Evolutionary conservation across 2,113 vertebrate genomes (phyloP).

Genomic region (Amphiprion ocellaris): DNA sequence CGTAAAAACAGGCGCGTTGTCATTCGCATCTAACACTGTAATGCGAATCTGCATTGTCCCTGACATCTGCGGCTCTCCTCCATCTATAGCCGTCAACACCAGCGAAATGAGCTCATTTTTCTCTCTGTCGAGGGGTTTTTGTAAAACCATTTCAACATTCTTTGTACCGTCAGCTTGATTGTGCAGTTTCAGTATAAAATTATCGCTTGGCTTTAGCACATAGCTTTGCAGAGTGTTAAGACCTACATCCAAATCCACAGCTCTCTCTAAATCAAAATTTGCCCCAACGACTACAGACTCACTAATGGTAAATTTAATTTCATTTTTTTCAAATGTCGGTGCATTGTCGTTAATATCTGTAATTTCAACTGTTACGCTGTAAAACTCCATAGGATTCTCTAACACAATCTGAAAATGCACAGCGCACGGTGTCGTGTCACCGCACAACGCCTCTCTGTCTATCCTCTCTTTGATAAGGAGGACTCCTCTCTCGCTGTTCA

Average conservation of each 20-base stretch:
- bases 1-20: constrained; percentile 81
- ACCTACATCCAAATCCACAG: constrained; percentile 83
- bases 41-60: constrained; percentile 64
- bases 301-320: constrained; percentile 79
- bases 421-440: constrained; percentile 75
- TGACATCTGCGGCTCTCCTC: constrained; percentile 61
- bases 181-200: constrained; percentile 76
- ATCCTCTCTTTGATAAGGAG: constrained; percentile 83
- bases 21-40: constrained; percentile 52
- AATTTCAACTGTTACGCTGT: constrained; percentile 76
- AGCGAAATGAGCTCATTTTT: constrained; percentile 36
- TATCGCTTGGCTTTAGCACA: constrained; percentile 71
- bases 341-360: constrained; percentile 77
- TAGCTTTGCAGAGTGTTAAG: constrained; percentile 83
- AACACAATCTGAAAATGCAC: constrained; percentile 81
- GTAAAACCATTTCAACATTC: constrained; percentile 70
- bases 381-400: constrained; percentile 84
- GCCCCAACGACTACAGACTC: constrained; percentile 71
- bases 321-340: constrained; percentile 72
- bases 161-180: constrained; percentile 61
- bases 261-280: constrained; percentile 82
- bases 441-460: constrained; percentile 82
- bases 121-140: constrained; percentile 72
- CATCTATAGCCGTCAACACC: constrained; percentile 69
- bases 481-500: constrained; percentile 68